Evolutionary conservation across 2,113 vertebrate genomes (phyloP), one percentile per base, ranked within the genome.

Genomic region (Leucoraja erinaceus): DNA sequence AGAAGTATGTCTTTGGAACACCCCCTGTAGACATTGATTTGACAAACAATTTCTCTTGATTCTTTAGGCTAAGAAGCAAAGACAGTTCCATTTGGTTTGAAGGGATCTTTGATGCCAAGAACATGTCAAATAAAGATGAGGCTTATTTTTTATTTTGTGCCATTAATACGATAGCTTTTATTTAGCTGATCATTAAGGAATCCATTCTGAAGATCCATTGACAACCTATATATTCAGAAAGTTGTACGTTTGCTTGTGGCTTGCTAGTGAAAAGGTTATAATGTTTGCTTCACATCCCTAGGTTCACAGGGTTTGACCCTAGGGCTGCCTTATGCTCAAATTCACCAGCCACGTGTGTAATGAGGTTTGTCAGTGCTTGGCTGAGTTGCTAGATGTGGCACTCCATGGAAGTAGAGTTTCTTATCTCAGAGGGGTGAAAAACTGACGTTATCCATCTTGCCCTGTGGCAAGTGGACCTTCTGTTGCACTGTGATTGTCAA

Each of bases 1-100:
- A 54, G 66, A 91, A 91, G 33, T 72, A 38, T 91, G 90, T 70
- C 90, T 72, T 91, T 91, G 66, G 25, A 91, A 91, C 90, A 91
- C 20, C 90, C 88, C 90, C 66, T 91, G 90, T 72, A 72, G 90
- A 91, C 68, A 91, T 74, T 74, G 18, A 91, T 91, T 91, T 91
- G 90, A 91, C 90, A 91, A 91, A 91, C 90, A 91, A 54, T 74
- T 74, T 91, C 90, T 91, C 38, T 90, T 91, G 90, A 91, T 91
- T 91, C 90, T 91, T 72, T 74, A 91, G 66, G 90, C 68, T 72
- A 91, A 54, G 68, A 91, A 91, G 68, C 90, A 91, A 74, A 91
- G 90, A 91, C 68, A 70, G 88, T 70, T 90, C 88, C 31, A 90
- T 33, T 88, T 63, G n/a, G 14, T 90, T 72, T 90, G 88, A 31